Evolutionary conservation across 2,113 vertebrate genomes (phyloP).

Genomic region (Indicator maculatus): DNA sequence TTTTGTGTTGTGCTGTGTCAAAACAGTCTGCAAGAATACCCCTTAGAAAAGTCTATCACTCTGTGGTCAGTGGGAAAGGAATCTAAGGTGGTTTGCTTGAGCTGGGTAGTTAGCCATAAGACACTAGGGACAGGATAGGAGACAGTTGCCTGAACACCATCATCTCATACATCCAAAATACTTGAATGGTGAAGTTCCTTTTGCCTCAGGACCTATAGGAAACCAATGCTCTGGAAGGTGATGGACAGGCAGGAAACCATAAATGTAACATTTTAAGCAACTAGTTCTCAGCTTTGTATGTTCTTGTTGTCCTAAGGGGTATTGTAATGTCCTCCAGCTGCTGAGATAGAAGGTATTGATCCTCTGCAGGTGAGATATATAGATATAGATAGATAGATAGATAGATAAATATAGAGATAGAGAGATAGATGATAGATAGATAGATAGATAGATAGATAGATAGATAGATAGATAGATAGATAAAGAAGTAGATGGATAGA

Average conservation of each 20-base stretch:
- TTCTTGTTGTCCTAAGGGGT: neutral
- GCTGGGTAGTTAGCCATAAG: neutral
- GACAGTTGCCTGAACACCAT: neutral
- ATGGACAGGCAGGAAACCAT: neutral
- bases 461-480: too few relatives aligned
- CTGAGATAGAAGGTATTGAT: neutral
- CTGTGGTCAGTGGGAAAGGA: neutral
- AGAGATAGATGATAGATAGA: too few relatives aligned
- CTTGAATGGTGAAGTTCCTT: neutral
- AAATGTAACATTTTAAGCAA: neutral
- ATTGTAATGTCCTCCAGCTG: neutral
- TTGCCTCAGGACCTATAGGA: neutral
- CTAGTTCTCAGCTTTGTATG: neutral
- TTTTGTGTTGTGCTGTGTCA: neutral
- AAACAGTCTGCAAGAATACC: neutral
- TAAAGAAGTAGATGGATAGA: too few relatives aligned
- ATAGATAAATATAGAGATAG: too few relatives aligned
- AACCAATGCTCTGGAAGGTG: neutral
- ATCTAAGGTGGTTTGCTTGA: neutral
- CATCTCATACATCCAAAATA: neutral
- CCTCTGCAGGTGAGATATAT: neutral
- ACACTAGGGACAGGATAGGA: neutral
- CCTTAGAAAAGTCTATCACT: neutral
- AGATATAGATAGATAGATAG: too few relatives aligned
- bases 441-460: too few relatives aligned